phyloP scores from a whole-genome alignment of 2,888 invertebrate species.

The Mythimna albipuncta region DNA sequence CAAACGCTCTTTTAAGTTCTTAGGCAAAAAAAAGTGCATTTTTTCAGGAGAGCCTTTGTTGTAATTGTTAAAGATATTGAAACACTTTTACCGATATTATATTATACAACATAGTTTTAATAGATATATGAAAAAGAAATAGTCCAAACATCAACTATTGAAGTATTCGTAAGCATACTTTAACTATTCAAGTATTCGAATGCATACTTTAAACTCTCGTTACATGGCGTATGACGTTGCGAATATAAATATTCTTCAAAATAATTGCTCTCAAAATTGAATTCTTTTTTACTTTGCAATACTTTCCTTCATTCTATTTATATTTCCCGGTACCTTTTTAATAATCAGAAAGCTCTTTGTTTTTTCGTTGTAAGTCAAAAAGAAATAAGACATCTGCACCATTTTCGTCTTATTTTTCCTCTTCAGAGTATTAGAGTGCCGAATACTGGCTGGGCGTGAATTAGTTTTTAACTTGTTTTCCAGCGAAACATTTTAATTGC shows the following conservation, averaged over 20 bases:
- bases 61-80: too few species aligned
- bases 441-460: neutral
- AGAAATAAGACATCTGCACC: slow-evolving; percentile 2
- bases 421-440: neutral
- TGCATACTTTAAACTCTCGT: neutral
- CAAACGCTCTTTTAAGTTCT: too few species aligned
- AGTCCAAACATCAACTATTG: too few species aligned
- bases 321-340: neutral
- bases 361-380: neutral
- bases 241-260: neutral
- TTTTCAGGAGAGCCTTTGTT: too few species aligned
- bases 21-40: too few species aligned
- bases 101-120: too few species aligned
- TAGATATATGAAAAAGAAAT: too few species aligned
- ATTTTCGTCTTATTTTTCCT: neutral
- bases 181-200: too few species aligned
- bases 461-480: neutral
- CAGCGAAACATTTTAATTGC: slow-evolving; percentile 4
- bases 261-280: neutral
- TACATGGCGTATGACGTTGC: neutral
- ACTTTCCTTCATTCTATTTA: neutral
- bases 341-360: neutral
- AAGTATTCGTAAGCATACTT: too few species aligned
- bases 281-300: neutral
- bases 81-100: too few species aligned